These are phyloP conservation scores for Choloepus hoffmanni DNA, from an alignment of 2,113 vertebrate genomes.

Conservation along the genomic window DNA sequence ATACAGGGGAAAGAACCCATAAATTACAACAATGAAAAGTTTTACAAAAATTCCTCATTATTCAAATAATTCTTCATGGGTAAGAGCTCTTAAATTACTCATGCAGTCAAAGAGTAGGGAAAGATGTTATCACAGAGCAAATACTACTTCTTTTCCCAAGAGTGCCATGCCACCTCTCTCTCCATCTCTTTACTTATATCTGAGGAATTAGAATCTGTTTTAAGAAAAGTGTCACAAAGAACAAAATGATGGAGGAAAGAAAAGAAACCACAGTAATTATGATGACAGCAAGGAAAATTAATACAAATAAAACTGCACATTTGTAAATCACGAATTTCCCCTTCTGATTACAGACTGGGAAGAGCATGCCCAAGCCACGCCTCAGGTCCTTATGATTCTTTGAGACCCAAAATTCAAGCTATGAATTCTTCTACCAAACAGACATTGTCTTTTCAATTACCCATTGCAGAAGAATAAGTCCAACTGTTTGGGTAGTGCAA, in stretches of 20 bases:
- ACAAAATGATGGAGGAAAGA: neutral
- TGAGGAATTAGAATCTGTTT: neutral
- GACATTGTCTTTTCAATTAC: neutral
- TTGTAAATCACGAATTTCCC: neutral
- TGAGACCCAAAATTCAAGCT: conserved; percentile 14
- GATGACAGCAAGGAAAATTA: neutral
- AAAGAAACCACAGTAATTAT: neutral
- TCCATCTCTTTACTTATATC: neutral
- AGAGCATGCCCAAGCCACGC: neutral
- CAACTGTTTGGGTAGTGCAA: neutral
- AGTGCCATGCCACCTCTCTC: no score
- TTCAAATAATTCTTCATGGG: neutral
- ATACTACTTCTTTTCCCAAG: neutral
- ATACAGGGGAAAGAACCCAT: neutral
- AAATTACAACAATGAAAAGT: neutral
- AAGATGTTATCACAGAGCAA: neutral
- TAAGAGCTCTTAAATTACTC: neutral
- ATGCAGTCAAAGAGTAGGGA: neutral
- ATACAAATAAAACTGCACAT: neutral
- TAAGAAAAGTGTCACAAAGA: neutral
- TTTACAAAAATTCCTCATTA: neutral
- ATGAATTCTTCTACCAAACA: conserved; percentile 2
- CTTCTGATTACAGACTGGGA: neutral
- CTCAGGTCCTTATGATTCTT: neutral
- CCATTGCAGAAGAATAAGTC: neutral